phyloP scores from a whole-genome alignment of 2,113 vertebrate species.

The Beaufortia kweichowensis region DNA sequence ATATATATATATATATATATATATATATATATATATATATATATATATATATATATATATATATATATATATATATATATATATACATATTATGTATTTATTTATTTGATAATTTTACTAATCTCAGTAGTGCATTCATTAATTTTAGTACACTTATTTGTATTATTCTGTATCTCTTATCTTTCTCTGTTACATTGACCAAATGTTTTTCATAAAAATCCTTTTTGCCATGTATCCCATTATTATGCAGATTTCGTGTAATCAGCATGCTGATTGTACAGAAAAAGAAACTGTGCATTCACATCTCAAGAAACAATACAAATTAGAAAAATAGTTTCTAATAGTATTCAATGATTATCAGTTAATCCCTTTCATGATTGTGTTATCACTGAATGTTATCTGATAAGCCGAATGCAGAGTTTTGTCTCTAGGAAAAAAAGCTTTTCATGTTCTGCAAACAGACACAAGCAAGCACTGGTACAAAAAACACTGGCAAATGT shows the following conservation, averaged over 20 bases:
- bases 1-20: too few species aligned
- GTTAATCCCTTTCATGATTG: conserved; percentile 26
- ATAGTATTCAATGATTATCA: conserved; percentile 34
- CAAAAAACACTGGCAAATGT: conserved; percentile 69
- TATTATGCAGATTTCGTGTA: conserved; percentile 44
- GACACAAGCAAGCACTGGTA: conserved; percentile 36
- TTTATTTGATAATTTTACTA: too few species aligned
- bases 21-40: too few species aligned
- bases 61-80: too few species aligned
- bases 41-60: too few species aligned
- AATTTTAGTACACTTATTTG: too few species aligned
- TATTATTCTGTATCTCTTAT: too few species aligned
- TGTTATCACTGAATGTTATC: conserved; percentile 1
- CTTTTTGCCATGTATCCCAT: conserved; percentile 1
- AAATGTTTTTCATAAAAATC: neutral
- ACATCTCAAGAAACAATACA: conserved; percentile 21
- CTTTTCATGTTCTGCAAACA: conserved; percentile 23
- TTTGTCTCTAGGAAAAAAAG: conserved; percentile 18
- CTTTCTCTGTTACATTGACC: too few species aligned
- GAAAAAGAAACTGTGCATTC: conserved; percentile 18
- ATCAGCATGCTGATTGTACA: conserved; percentile 49
- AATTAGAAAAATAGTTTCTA: conserved; percentile 13
- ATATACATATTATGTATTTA: too few species aligned
- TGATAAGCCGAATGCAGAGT: neutral
- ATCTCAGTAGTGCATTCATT: too few species aligned